Evolutionary conservation across 2,888 invertebrate genomes (phyloP), one percentile per base, ranked within the genome.

Genomic region (Zonitis immaculata): DNA sequence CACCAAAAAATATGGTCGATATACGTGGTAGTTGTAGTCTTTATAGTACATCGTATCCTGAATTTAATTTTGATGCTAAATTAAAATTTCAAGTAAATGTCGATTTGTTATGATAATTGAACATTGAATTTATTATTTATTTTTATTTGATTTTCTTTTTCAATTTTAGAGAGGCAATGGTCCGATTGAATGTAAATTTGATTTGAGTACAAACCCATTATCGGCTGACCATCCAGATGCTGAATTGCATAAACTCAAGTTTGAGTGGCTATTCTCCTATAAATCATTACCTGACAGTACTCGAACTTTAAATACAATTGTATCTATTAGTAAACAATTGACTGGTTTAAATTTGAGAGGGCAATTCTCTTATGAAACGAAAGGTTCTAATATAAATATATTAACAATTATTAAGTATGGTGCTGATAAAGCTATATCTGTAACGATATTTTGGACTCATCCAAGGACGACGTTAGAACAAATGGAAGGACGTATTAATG

Each of bases 11-110:
- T 16, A 71, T 85, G 48, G 80, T 80, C 6, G 80, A 84, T 58
- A 72, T 85, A 61, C 80, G 83, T 42, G 87, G 86, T 0, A 83
- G 85, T 51, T 71, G 89, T 46, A 83, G 84, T 42, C 77, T 92
- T 62, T 81, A 84, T 52, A 87, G 89, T 9, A 85, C 89, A 0
- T 89, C 90, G 0, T 90, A 91, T 75, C 87, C 89, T 0, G 81
- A 82, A 32, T 80, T 87, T 51, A 86, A 89, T 71, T 86, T 89
- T 68, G 83, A 82, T 52, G 76, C 85, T 0, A 80, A 84, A 43
- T 65, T 82, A 25, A 84, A 81, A 59, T 85, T 86, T 77, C 78
- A 83, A 77, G 86, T 86, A 72, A 78, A 79, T n/a, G n/a, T n/a
- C n/a, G n/a, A n/a, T n/a, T n/a, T n/a, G n/a, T n/a, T n/a, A n/a